phyloP scores from a whole-genome alignment of 2,888 invertebrate genomes.

The Xestia rhomboidea region DNA sequence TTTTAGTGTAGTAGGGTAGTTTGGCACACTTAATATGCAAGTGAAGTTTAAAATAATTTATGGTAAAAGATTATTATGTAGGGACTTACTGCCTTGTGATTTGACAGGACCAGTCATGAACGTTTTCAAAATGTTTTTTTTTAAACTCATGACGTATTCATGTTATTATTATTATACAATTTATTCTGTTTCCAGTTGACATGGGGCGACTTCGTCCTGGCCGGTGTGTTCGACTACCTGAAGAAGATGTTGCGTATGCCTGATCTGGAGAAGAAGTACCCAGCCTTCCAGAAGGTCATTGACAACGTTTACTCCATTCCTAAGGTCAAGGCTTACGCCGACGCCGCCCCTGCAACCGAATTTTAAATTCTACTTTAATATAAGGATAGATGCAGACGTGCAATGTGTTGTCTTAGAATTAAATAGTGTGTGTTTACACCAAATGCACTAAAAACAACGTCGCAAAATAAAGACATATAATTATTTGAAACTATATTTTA shows the following conservation, averaged over 20 bases:
- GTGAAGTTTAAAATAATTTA: no score
- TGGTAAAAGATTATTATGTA: background rate
- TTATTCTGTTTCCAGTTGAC: constrained; percentile 69
- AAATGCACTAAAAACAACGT: constrained; percentile 21
- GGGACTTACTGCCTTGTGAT: no score
- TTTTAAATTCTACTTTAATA: constrained; percentile 50
- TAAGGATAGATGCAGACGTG: background rate
- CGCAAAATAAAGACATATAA: constrained; percentile 1
- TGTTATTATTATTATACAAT: background rate
- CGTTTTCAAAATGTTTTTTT: background rate
- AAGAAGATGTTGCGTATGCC: constrained; percentile 68
- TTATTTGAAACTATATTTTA: constrained; percentile 2
- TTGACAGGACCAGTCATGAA: background rate
- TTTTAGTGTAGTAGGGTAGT: no score
- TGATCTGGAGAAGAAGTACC: constrained; percentile 78
- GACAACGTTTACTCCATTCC: constrained; percentile 76
- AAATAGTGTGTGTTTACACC: constrained; percentile 3
- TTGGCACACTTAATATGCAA: no score
- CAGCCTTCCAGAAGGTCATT: constrained; percentile 77
- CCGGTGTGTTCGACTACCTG: constrained; percentile 71
- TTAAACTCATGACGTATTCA: background rate
- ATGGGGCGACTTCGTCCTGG: constrained; percentile 74
- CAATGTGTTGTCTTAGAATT: constrained; percentile 6
- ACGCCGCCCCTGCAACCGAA: constrained; percentile 62
- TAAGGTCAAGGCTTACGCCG: constrained; percentile 81